A percentile compares a stretch with the other conserved stretches of the same genome.
Evolutionary conservation across 2,888 invertebrate species (phyloP).

Genomic region (Polydrusus tereticollis): DNA sequence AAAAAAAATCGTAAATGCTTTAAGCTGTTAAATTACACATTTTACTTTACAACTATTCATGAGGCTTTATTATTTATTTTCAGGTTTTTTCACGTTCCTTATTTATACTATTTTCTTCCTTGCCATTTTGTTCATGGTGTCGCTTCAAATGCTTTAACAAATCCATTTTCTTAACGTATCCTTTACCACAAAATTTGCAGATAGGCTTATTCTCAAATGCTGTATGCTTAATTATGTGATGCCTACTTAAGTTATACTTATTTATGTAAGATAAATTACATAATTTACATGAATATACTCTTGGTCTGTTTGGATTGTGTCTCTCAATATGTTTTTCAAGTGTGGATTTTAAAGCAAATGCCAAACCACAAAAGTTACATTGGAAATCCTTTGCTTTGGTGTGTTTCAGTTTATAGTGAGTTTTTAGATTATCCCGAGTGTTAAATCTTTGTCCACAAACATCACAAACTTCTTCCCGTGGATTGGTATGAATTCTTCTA

Average conservation of each 20-base stretch:
- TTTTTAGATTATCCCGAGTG: conserved; percentile 10
- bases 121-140: not conserved
- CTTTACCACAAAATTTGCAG: conserved; percentile 14
- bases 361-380: conserved; percentile 24
- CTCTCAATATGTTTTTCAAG: conserved; percentile 25
- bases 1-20: too few species aligned
- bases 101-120: too few species aligned
- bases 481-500: conserved; percentile 23
- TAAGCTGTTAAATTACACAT: too few species aligned
- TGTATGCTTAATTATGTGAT: conserved; percentile 15
- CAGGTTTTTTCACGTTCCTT: not conserved
- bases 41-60: not conserved
- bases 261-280: conserved; percentile 18
- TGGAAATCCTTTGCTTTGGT: conserved; percentile 10
- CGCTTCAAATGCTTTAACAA: conserved; percentile 8
- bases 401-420: conserved; percentile 8
- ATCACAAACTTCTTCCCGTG: conserved; percentile 21
- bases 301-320: conserved; percentile 19
- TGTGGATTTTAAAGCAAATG: conserved; percentile 18
- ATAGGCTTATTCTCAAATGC: conserved; percentile 9
- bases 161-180: conserved; percentile 9
- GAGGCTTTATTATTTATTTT: not conserved
- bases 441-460: conserved; percentile 20
- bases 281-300: conserved; percentile 11
- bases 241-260: conserved; percentile 21